These are phyloP conservation scores for Marasmarcha lunaedactyla DNA, from an alignment of 2,888 invertebrate species.

Conservation along the genomic window DNA sequence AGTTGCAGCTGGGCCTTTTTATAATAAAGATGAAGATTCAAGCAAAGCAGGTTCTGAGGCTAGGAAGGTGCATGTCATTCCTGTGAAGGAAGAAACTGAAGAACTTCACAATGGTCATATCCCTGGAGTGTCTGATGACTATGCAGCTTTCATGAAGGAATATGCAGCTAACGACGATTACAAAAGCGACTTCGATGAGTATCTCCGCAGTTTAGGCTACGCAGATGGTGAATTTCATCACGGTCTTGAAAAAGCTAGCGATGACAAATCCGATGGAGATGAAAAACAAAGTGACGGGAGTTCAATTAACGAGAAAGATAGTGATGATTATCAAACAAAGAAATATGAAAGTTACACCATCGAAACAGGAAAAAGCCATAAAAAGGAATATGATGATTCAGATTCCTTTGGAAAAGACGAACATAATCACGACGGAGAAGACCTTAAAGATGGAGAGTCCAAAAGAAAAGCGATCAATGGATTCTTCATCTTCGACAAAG, in stretches of 20 bases:
- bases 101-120: constrained; percentile 28
- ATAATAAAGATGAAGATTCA: constrained; percentile 32
- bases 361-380: constrained; percentile 61
- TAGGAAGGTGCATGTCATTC: constrained; percentile 35
- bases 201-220: constrained; percentile 35
- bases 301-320: constrained; percentile 63
- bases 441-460: constrained; percentile 62
- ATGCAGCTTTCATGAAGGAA: constrained; percentile 21
- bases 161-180: constrained; percentile 39
- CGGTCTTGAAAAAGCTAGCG: constrained; percentile 44
- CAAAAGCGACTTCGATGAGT: constrained; percentile 42
- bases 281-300: constrained; percentile 63
- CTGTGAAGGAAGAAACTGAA: constrained; percentile 43
- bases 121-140: constrained; percentile 41
- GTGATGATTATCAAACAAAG: constrained; percentile 62
- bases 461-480: constrained; percentile 75
- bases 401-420: constrained; percentile 62
- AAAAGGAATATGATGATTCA: constrained; percentile 59
- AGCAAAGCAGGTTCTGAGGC: constrained; percentile 33
- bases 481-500: constrained; percentile 77
- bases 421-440: constrained; percentile 62
- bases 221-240: constrained; percentile 33
- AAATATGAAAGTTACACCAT: constrained; percentile 63
- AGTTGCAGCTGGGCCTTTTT: constrained; percentile 31
- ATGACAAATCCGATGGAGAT: constrained; percentile 46